Evolutionary conservation across 2,797 vertebrate genomes (phyloP).

Genomic region (Poeciliopsis turneri): DNA sequence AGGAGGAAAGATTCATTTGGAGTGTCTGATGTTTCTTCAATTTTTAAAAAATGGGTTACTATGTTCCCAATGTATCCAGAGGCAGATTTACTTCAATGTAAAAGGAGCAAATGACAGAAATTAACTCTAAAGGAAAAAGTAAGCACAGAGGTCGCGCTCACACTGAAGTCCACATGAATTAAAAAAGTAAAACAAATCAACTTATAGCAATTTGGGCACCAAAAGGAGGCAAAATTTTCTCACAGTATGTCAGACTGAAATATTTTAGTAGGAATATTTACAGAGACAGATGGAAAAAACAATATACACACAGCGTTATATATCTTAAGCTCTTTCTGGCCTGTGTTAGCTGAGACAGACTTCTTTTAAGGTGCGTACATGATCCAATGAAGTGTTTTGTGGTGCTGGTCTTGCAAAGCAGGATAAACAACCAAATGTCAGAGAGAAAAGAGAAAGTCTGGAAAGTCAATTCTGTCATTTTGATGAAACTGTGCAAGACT

Average conservation of each 20-base stretch:
- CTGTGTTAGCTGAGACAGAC: background rate
- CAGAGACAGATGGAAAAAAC: too few species aligned
- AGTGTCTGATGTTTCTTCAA: background rate
- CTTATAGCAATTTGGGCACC: background rate
- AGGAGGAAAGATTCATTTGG: background rate
- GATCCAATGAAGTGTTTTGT: constrained; percentile 14
- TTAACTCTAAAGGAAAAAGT: background rate
- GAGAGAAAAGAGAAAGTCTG: constrained; percentile 71
- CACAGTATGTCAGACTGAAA: background rate
- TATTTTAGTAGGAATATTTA: background rate
- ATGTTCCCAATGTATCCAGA: background rate
- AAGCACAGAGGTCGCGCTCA: background rate
- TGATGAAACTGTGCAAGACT: constrained; percentile 73
- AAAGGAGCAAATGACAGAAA: background rate
- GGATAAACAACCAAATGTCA: constrained; percentile 73
- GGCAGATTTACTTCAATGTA: background rate
- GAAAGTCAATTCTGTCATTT: constrained; percentile 79
- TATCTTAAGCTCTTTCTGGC: background rate
- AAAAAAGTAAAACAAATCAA: background rate
- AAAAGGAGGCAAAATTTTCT: background rate
- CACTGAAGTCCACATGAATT: background rate
- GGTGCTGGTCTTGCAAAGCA: constrained; percentile 39
- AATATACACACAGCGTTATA: background rate
- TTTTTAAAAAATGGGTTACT: background rate
- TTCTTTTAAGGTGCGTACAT: constrained; percentile 24